Evolutionary conservation across 2,113 vertebrate species (phyloP).

Genomic region (Ophiodon elongatus): DNA sequence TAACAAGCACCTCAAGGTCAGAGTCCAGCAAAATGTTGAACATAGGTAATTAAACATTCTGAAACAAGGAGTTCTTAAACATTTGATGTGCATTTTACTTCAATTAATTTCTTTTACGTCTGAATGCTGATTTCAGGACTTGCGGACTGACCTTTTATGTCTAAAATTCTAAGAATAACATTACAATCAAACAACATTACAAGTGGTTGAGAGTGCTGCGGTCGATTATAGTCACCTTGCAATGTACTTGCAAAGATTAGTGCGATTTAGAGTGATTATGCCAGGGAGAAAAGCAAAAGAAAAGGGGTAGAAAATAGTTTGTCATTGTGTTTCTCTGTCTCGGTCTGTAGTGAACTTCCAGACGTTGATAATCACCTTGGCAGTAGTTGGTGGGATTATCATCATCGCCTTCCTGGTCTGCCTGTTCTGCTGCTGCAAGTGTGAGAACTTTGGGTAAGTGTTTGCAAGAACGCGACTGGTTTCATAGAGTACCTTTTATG

Average conservation of each 20-base stretch:
- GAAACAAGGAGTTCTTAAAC: background rate
- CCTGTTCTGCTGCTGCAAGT: slow-evolving; percentile 92
- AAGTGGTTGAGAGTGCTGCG: no score
- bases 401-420: slow-evolving; percentile 89
- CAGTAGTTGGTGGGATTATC: slow-evolving; percentile 87
- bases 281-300: background rate
- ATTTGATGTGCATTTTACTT: background rate
- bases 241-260: background rate
- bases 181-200: background rate
- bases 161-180: background rate
- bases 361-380: slow-evolving; percentile 91
- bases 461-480: background rate
- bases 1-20: background rate
- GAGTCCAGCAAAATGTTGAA: background rate
- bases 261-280: background rate
- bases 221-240: background rate
- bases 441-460: slow-evolving; percentile 86
- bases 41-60: background rate
- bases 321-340: background rate
- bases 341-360: slow-evolving; percentile 92
- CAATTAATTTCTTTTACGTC: background rate
- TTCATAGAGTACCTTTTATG: background rate
- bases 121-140: background rate
- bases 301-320: background rate
- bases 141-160: background rate